Evolutionary conservation across 1,140 invertebrate genomes (phyloP), one percentile per base, ranked within the genome.

Genomic region (Neodiprion virginianus): DNA sequence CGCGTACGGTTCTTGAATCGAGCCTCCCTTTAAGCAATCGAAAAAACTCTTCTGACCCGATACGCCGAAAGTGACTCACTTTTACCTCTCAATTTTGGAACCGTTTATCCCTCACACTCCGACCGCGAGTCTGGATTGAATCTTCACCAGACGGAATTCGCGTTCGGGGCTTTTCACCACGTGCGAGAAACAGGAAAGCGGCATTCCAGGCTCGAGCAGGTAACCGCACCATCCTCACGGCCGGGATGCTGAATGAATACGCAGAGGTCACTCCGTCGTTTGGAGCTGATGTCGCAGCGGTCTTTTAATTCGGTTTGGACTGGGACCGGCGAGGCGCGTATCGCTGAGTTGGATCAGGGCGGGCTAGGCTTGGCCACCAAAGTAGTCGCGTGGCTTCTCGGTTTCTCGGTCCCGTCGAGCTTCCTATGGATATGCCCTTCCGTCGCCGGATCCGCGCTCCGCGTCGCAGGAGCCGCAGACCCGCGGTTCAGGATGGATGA

Each of bases 381-480:
- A 61, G 53, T 61, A 61, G 53, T 61, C 53, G 53, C 53, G 53
- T 61, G 53, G 53, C 53, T 61, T 61, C 53, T 61, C 53, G 53
- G 53, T 61, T 61, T 61, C 53, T 61, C 8, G n/a, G n/a, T 40
- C 28, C 3, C 53, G 11, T 12, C 53, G n/a, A 12, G 28, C 53
- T 61, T 61, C 53, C 11, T 17, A 61, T 40, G 53, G 53, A 61
- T n/a, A 5, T 21, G 28, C 28, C 28, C 28, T 40, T 40, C 28
- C 28, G 28, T 3, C 28, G 28, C 28, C 1, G 28, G 28, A 40
- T 40, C 28, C 28, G 28, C 17, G 17, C 17, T 21, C 17, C 17
- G 17, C 28, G 28, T 1, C 28, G 28, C 28, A 40, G 28, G 28
- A 40, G 28, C 28, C 5, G 28, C 28, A 40, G 28, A 40, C 28